phyloP scores from a whole-genome alignment of 2,888 invertebrate species.

The Andrena flavipes region DNA sequence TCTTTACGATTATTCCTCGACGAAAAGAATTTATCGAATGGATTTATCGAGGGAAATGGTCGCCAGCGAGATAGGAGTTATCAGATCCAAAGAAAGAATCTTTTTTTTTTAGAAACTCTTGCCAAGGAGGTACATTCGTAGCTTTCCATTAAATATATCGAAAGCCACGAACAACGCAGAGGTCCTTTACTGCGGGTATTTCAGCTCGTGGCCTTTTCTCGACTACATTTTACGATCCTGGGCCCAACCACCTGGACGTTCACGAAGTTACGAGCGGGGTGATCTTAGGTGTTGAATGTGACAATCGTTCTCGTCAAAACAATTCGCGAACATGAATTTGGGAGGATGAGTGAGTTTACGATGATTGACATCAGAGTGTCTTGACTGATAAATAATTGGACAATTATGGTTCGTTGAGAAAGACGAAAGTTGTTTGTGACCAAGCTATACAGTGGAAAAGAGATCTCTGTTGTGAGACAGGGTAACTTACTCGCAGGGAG shows the following conservation, averaged over 20 bases:
- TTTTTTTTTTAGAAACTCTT: conserved; percentile 8
- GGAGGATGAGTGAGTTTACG: too few species aligned
- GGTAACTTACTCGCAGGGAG: too few species aligned
- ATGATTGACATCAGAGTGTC: too few species aligned
- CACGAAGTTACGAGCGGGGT: neutral
- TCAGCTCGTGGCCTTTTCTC: conserved; percentile 29
- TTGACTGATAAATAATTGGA: too few species aligned
- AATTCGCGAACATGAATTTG: neutral
- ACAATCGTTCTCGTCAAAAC: neutral
- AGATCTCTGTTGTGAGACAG: too few species aligned
- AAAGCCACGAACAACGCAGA: conserved; percentile 33
- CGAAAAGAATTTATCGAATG: conserved; percentile 1
- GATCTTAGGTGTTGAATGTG: conserved; percentile 22
- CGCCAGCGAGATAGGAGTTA: conserved; percentile 12
- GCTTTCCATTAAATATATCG: conserved; percentile 71
- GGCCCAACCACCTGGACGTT: conserved; percentile 47
- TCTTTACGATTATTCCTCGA: conserved; percentile 27
- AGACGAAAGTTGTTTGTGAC: too few species aligned
- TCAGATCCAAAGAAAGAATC: conserved; percentile 2
- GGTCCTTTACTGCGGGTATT: conserved; percentile 45
- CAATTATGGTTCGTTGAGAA: too few species aligned
- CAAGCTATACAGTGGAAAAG: too few species aligned
- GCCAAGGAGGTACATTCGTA: conserved; percentile 19
- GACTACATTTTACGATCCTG: conserved; percentile 50
- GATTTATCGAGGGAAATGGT: conserved; percentile 3